Percentiles rank a stretch among this genome's conserved stretches.
Evolutionary conservation across 2,797 vertebrate genomes (phyloP).

Genomic region (Lutjanus campechanus): DNA sequence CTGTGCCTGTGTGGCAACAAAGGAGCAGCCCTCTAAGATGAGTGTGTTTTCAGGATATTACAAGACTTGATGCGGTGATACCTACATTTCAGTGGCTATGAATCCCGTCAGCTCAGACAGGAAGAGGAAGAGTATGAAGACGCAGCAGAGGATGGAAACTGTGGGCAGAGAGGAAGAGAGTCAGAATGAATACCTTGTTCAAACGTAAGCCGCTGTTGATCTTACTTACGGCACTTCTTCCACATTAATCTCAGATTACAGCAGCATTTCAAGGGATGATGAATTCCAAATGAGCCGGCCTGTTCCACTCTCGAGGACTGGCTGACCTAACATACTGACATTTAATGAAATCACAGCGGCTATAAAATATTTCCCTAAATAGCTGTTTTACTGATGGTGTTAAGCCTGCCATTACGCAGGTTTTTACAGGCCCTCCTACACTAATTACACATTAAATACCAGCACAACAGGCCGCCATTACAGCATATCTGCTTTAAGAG

Average conservation of each 20-base stretch:
- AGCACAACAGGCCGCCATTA: constrained; percentile 69
- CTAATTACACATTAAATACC: constrained; percentile 71
- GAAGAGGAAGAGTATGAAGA: constrained; percentile 99
- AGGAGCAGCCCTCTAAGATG: not conserved
- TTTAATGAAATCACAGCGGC: constrained; percentile 65
- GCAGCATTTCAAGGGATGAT: constrained; percentile 38
- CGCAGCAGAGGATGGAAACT: constrained; percentile 99
- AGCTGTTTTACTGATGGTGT: constrained; percentile 64
- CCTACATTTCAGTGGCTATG: constrained; percentile 99
- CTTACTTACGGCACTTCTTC: not conserved
- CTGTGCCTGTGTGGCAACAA: constrained; percentile 19
- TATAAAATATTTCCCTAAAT: constrained; percentile 61
- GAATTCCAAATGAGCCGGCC: constrained; percentile 46
- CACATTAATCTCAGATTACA: constrained; percentile 33
- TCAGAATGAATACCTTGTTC: constrained; percentile 29
- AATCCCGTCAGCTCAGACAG: constrained; percentile 98
- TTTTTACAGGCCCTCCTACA: constrained; percentile 69
- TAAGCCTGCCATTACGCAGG: constrained; percentile 57
- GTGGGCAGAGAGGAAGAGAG: constrained; percentile 78
- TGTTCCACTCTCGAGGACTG: constrained; percentile 30
- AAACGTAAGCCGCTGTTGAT: constrained; percentile 17
- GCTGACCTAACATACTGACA: constrained; percentile 67
- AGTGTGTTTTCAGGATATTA: constrained; percentile 43
- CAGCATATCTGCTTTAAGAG: constrained; percentile 61
- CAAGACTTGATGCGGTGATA: constrained; percentile 58